A percentile compares a stretch with the other conserved stretches of the same genome.
These are phyloP conservation scores for Zeus faber DNA, from an alignment of 2,113 vertebrate species.

Conservation along the genomic window DNA sequence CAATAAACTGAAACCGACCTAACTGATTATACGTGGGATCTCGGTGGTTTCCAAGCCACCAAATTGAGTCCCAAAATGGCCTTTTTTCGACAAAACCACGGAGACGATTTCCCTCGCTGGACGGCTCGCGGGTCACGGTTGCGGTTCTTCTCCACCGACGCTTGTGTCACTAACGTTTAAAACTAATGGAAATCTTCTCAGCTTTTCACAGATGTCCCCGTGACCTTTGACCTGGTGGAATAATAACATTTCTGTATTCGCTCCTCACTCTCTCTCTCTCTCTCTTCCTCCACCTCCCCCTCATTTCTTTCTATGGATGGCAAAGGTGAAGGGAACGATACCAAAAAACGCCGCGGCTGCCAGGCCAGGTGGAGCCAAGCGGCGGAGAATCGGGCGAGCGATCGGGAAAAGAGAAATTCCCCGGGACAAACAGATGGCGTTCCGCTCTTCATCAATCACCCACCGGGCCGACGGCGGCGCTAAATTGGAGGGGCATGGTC, in stretches of 20 bases:
- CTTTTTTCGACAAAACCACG: not conserved
- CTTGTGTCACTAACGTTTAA: slow-evolving; percentile 24
- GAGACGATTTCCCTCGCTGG: too few species aligned
- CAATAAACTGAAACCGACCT: too few species aligned
- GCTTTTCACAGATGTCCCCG: slow-evolving; percentile 8
- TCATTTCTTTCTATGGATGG: slow-evolving; percentile 1
- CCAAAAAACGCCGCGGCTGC: slow-evolving; percentile 16
- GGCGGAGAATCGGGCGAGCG: slow-evolving; percentile 16
- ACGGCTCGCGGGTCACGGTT: slow-evolving; percentile 8
- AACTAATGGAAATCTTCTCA: slow-evolving; percentile 21
- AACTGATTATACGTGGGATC: too few species aligned
- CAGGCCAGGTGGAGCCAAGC: not conserved
- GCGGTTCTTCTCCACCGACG: slow-evolving; percentile 5
- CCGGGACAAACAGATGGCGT: slow-evolving; percentile 49
- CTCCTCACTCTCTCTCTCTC: too few species aligned
- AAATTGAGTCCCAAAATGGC: not conserved
- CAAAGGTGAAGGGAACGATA: slow-evolving; percentile 5
- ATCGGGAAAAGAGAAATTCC: slow-evolving; percentile 32
- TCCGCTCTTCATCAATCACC: slow-evolving; percentile 57
- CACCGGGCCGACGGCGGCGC: slow-evolving; percentile 38
- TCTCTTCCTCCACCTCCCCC: slow-evolving; percentile 6
- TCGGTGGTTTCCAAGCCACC: too few species aligned
- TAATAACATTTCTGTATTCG: slow-evolving; percentile 28
- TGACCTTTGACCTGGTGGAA: slow-evolving; percentile 15
- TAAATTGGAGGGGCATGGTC: slow-evolving; percentile 48